These are phyloP conservation scores for Clarias batrachus DNA, from an alignment of 2,113 vertebrate genomes.

Conservation along the genomic window DNA sequence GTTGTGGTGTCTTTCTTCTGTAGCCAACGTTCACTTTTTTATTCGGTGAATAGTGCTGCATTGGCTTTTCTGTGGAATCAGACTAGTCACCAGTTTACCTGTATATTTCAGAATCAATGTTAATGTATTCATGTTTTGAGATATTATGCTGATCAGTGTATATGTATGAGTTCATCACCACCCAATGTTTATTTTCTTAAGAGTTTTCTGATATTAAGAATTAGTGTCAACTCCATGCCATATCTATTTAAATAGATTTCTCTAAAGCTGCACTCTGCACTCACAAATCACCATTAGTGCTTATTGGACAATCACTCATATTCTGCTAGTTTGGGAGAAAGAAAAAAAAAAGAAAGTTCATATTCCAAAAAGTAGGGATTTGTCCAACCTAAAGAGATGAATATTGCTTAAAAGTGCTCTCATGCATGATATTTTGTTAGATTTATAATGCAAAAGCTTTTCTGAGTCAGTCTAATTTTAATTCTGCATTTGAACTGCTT, in stretches of 20 bases:
- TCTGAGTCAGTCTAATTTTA: not conserved
- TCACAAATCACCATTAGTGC: conserved; percentile 19
- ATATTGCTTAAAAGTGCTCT: conserved; percentile 9
- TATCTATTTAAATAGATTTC: not conserved
- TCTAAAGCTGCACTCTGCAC: not conserved
- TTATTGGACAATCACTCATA: conserved; percentile 9
- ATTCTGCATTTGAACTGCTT: not conserved
- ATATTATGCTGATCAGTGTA: too few relatives aligned
- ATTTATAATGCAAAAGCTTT: not conserved
- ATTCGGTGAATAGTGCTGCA: too few relatives aligned
- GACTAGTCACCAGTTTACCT: too few relatives aligned
- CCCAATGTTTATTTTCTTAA: too few relatives aligned
- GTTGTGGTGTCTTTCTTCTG: too few relatives aligned
- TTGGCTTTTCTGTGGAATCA: too few relatives aligned
- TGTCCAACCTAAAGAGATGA: not conserved
- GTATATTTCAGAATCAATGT: too few relatives aligned
- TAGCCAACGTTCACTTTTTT: too few relatives aligned
- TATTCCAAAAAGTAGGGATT: conserved; percentile 14
- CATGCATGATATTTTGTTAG: not conserved
- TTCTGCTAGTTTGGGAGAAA: not conserved
- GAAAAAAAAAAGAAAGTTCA: not conserved
- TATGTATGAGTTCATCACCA: too few relatives aligned
- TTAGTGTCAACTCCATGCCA: not conserved
- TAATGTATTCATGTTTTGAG: too few relatives aligned
- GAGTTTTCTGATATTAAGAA: not conserved